Evolutionary conservation across 2,888 invertebrate genomes (phyloP).

Genomic region (Troilus luridus): DNA sequence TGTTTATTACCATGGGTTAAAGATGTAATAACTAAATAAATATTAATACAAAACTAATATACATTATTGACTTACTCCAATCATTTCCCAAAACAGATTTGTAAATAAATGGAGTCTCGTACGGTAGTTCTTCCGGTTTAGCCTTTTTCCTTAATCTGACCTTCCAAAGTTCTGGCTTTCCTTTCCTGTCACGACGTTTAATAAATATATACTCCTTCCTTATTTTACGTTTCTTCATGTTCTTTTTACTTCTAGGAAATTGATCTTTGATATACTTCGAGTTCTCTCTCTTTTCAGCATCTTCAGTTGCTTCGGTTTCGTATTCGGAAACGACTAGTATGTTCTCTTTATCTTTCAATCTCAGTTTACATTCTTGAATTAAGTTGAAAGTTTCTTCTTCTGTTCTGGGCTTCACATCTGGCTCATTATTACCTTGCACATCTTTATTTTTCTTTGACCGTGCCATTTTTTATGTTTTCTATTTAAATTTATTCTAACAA

Average conservation of each 20-base stretch:
- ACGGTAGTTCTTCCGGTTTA: not conserved
- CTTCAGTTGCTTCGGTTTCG: conserved; percentile 33
- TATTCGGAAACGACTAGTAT: not conserved
- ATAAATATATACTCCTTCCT: not conserved
- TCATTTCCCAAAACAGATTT: not conserved
- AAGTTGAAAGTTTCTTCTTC: not conserved
- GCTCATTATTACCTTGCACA: not conserved
- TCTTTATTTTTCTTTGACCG: not conserved
- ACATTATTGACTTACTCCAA: not conserved
- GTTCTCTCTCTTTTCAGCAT: conserved; percentile 17
- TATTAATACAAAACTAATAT: not conserved
- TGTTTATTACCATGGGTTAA: too few species aligned
- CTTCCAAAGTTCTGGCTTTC: not conserved
- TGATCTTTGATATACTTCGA: conserved; percentile 7
- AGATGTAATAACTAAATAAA: not conserved
- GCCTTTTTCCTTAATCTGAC: not conserved
- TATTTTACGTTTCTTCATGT: not conserved
- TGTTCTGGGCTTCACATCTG: not conserved
- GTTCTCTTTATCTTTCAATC: not conserved
- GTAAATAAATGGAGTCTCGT: not conserved
- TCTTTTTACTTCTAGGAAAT: not conserved
- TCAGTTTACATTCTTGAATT: not conserved
- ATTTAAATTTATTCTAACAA: not conserved
- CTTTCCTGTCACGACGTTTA: not conserved
- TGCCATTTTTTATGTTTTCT: not conserved